Evolutionary conservation across 1,140 invertebrate species (phyloP).

Genomic region (Pseudomyrmex concolor): DNA sequence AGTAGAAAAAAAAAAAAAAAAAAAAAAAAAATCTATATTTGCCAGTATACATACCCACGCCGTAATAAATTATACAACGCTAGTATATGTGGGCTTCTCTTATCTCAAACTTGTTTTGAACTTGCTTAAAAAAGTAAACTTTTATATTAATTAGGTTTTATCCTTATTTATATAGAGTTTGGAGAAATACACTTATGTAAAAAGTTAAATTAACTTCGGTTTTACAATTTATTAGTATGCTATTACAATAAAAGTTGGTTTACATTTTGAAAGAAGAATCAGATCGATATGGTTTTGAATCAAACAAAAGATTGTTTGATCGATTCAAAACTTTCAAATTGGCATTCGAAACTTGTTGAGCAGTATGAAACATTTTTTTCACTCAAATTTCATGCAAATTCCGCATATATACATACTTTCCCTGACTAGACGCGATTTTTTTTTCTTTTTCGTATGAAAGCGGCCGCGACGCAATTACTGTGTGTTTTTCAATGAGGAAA

Average conservation of each 20-base stretch:
- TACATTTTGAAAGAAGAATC: background rate
- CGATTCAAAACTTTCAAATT: constrained; percentile 8
- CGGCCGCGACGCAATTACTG: constrained; percentile 12
- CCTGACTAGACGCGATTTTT: background rate
- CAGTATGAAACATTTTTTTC: constrained; percentile 25
- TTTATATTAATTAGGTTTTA: too few relatives aligned
- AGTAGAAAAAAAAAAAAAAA: constrained; percentile 44
- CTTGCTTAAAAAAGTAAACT: too few relatives aligned
- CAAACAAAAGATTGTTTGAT: constrained; percentile 2
- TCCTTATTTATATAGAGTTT: too few relatives aligned
- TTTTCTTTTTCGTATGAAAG: constrained; percentile 39
- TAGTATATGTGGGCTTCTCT: background rate
- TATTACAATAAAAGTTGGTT: background rate
- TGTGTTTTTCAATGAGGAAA: constrained; percentile 56
- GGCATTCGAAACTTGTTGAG: constrained; percentile 38
- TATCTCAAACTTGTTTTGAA: background rate
- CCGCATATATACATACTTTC: background rate
- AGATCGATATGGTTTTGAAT: constrained; percentile 12
- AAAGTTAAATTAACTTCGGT: background rate
- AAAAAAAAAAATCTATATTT: background rate
- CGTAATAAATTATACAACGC: constrained; percentile 20
- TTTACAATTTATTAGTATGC: background rate
- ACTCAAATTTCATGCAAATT: constrained; percentile 50
- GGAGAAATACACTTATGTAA: too few relatives aligned
- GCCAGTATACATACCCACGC: background rate